Evolutionary conservation across 92 coral and sea anemone species (phyloP), one percentile per base, ranked within the genome.

Genomic region (Muricea muricata): DNA sequence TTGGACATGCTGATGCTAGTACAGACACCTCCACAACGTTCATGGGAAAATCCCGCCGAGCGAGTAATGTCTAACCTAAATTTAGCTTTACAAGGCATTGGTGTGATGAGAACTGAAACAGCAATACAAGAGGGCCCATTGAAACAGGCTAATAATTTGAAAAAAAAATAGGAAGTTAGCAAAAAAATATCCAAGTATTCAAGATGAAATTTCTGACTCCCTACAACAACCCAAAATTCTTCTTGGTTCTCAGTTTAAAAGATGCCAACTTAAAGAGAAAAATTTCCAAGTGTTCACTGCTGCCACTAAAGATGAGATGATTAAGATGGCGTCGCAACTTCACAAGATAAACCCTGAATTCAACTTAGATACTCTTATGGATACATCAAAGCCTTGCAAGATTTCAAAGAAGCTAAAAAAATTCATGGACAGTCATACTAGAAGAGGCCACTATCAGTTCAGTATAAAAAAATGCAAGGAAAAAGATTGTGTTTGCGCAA

Each of bases 1-100:
- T 63, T 86, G 31, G 91, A 88, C 63, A 66, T 83, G 84, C 55
- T 87, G 55, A 57, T 81, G 48, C 71, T 77, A n/a, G 87, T 80
- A 45, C 67, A 80, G 65, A 71, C 82, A 58, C 66, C 91, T 25
- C 84, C 87, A 45, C 83, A 75, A 54, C 91, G 82, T 40, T 70
- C 82, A 29, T 74, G 81, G 87, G 82, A 73, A 37, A 87, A 82
- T 75, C 87, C 87, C 30, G 91, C 91, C 26, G 91, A 87, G 42
- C 73, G 91, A 47, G 78, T 87, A 18, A 82, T 87, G 91, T 72
- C 87, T 34, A 87, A 72, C 42, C 81, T 87, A 65, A 87, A 87
- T 73, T 73, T 82, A 47, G 91, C 83, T 34, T 58, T 87, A 77
- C 91, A 65, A 74, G 79, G 79, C 26, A 77, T 65, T 73, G 69